These are phyloP conservation scores for Otis tarda DNA, from an alignment of 2,113 vertebrate genomes.

Conservation along the genomic window DNA sequence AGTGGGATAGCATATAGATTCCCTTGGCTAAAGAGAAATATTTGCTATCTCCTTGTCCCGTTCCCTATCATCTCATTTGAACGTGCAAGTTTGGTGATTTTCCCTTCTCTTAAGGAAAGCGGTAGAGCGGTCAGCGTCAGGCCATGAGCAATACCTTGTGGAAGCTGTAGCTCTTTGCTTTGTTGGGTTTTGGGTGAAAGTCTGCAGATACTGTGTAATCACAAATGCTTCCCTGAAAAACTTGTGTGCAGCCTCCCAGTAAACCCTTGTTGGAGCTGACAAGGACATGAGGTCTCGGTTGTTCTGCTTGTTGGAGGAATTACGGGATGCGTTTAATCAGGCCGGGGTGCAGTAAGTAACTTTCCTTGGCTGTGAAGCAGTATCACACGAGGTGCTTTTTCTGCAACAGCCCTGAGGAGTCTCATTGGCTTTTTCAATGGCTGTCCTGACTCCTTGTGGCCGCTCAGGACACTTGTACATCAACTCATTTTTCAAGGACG, in stretches of 20 bases:
- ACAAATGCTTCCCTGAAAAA: background rate
- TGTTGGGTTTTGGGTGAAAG: background rate
- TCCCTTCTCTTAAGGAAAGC: background rate
- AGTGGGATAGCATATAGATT: background rate
- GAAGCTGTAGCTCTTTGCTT: background rate
- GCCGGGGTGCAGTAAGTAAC: background rate
- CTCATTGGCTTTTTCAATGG: background rate
- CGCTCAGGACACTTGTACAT: background rate
- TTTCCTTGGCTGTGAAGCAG: background rate
- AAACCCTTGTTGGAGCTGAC: background rate
- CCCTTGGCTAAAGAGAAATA: background rate
- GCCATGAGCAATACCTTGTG: background rate
- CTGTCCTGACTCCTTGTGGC: slow-evolving; percentile 59
- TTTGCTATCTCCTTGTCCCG: rapidly evolving
- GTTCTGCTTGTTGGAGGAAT: background rate
- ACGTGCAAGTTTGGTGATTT: background rate
- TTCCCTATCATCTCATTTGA: background rate
- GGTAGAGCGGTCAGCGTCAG: rapidly evolving
- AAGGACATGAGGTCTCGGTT: background rate
- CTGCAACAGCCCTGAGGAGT: background rate
- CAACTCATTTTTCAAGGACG: background rate
- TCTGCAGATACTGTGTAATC: background rate
- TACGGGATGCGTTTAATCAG: background rate
- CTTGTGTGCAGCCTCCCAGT: background rate
- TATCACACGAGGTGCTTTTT: background rate